Conservation (phyloP, 2,888 invertebrate species). For the Saturnia japonica region DNA sequence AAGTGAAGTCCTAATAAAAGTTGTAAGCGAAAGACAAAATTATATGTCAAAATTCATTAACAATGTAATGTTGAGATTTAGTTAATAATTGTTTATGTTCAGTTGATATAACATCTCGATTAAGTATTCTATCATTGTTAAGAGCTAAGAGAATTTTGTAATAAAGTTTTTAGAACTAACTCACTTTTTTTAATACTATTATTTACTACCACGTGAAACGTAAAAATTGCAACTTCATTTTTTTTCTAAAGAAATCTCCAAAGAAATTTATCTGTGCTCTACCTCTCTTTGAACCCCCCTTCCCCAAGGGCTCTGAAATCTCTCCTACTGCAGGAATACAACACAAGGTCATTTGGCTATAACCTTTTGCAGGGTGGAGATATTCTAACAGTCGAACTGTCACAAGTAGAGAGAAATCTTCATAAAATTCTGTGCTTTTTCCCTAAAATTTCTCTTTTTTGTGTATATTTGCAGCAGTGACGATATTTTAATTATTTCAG, state of each 20-base stretch:
- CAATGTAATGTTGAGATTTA: slow-evolving; percentile 44
- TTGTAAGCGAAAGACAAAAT: slow-evolving; percentile 69
- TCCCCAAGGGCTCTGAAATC: too few relatives aligned
- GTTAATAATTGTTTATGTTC: slow-evolving; percentile 47
- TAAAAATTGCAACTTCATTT: neutral
- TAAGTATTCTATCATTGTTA: slow-evolving; percentile 63
- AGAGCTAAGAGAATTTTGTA: slow-evolving; percentile 67
- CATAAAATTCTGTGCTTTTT: too few relatives aligned
- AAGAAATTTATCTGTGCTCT: too few relatives aligned
- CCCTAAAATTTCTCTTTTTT: too few relatives aligned
- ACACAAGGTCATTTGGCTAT: too few relatives aligned
- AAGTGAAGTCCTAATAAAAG: slow-evolving; percentile 57
- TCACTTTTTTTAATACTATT: slow-evolving; percentile 30
- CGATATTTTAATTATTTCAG: neutral
- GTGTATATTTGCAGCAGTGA: neutral
- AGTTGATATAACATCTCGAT: slow-evolving; percentile 51
- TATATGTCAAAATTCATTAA: slow-evolving; percentile 39
- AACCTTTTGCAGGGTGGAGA: too few relatives aligned
- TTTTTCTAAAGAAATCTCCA: too few relatives aligned
- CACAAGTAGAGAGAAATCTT: too few relatives aligned
- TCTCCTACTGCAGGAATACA: too few relatives aligned
- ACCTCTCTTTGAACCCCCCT: too few relatives aligned
- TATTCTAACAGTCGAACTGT: too few relatives aligned
- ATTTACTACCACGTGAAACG: too few relatives aligned
- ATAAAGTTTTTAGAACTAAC: slow-evolving; percentile 59